A percentile compares a stretch with the other conserved stretches of the same genome.
phyloP scores from a whole-genome alignment of 2,113 vertebrate genomes.

The Ariopsis seemanni region DNA sequence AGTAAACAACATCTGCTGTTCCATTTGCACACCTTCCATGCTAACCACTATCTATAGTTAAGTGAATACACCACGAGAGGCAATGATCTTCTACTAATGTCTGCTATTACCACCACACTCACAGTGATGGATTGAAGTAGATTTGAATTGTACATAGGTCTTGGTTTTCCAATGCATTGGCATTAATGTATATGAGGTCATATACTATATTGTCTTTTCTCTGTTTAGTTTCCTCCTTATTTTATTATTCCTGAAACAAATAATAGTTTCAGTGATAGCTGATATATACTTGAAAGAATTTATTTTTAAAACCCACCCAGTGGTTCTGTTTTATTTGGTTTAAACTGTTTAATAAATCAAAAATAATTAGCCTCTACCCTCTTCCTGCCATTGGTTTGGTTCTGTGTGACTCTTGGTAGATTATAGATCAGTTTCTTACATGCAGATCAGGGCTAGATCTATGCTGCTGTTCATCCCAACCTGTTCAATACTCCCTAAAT shows the following conservation, averaged over 20 bases:
- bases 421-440: conserved; percentile 47
- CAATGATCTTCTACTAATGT: conserved; percentile 49
- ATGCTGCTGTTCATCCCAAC: conserved; percentile 59
- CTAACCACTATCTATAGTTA: conserved; percentile 59
- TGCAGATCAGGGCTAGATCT: conserved; percentile 55
- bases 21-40: conserved; percentile 53
- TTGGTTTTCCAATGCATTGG: conserved; percentile 37
- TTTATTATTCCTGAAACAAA: conserved; percentile 13
- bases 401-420: conserved; percentile 37
- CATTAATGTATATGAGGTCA: conserved; percentile 33
- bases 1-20: conserved; percentile 59
- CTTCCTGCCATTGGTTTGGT: conserved; percentile 42
- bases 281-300: not conserved
- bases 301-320: conserved; percentile 2
- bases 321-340: conserved; percentile 4
- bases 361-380: conserved; percentile 39
- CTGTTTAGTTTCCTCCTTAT: not conserved
- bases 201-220: conserved; percentile 18
- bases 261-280: not conserved
- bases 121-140: conserved; percentile 55
- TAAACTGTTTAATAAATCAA: conserved; percentile 38
- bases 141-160: conserved; percentile 50
- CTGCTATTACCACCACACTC: conserved; percentile 56
- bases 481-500: conserved; percentile 53
- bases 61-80: conserved; percentile 59